Base-by-base conservation (phyloP, 2,113 vertebrate species). In the Nothocercus nigrocapillus region DNA sequence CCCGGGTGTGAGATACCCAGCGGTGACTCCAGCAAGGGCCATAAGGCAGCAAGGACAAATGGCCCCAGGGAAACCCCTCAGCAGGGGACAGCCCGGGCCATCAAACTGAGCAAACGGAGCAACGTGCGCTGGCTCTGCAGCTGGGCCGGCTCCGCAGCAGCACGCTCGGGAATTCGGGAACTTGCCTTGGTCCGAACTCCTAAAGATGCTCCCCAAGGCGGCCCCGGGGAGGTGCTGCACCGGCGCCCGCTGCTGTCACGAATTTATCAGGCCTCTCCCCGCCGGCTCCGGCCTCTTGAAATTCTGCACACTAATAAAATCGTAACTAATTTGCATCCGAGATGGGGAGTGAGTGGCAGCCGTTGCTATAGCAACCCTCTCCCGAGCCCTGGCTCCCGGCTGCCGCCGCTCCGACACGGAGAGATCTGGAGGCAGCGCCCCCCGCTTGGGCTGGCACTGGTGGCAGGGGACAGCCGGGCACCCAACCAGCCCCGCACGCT, bases 271-370 rank as follows among this genome's bases (percentile, higher is more conserved):
- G 77, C 51, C 86, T 79, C 74, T 76, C 49, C 21, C 85, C 34
- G 40, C 95, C 88, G 94, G 85, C 97, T 96, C 88, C 1, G 7
- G 95, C 95, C 98, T 98, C 97, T 98, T 97, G 97, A 97, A 98
- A 98, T 98, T 98, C 97, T 96, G 97, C 97, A 97, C 98, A 97
- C 98, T 98, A 98, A 98, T 98, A 98, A 98, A 98, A 98, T 98
- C 98, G 96, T 89, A 95, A 97, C 97, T 98, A 95, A 98, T 98
- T 98, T 98, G 97, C 98, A 98, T 98, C 95, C 12, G 90, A 97
- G 98, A 98, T 98, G 97, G 97, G 97, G 97, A 98, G 94, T 98
- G 98, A 98, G 97, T 97, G 97, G 97, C 97, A 96, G 97, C 58
- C 64, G 98, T 98, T 98, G 98, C 97, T 97, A 98, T 98, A 97